phyloP scores from a whole-genome alignment of 2,797 vertebrate genomes.

The Crypturellus tataupa region DNA sequence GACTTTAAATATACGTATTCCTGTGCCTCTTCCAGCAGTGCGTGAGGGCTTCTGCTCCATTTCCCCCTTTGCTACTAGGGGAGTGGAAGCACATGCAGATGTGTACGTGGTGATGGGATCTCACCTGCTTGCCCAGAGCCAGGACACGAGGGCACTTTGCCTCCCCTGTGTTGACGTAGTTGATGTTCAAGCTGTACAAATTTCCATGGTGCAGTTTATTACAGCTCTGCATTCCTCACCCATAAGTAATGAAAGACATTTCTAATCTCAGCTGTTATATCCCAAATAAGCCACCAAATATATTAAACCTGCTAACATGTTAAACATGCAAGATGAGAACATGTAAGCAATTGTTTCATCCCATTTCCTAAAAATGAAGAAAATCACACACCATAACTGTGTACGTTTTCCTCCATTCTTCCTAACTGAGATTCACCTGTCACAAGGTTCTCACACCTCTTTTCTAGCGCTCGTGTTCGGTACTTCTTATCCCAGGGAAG shows the following conservation, averaged over 20 bases:
- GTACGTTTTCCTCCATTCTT: neutral
- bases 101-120: neutral
- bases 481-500: neutral
- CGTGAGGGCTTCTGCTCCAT: neutral
- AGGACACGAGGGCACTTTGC: neutral
- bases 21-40: neutral
- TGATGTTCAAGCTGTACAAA: neutral
- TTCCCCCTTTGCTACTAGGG: neutral
- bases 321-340: neutral
- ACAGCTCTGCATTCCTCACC: neutral
- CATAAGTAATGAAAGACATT: neutral
- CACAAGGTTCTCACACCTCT: neutral
- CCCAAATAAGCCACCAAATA: neutral
- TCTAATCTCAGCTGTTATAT: neutral
- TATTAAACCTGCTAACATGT: neutral
- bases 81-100: fast-evolving
- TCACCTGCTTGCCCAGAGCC: fast-evolving
- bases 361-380: neutral
- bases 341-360: neutral
- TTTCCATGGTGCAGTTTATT: neutral
- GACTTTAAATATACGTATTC: neutral
- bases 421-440: neutral
- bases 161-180: too few species aligned
- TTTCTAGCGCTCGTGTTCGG: neutral
- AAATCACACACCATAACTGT: neutral